A percentile compares a stretch with the other conserved stretches of the same genome.
Conservation (phyloP, 2,888 invertebrate species). For the Phymatocera aterrima region DNA sequence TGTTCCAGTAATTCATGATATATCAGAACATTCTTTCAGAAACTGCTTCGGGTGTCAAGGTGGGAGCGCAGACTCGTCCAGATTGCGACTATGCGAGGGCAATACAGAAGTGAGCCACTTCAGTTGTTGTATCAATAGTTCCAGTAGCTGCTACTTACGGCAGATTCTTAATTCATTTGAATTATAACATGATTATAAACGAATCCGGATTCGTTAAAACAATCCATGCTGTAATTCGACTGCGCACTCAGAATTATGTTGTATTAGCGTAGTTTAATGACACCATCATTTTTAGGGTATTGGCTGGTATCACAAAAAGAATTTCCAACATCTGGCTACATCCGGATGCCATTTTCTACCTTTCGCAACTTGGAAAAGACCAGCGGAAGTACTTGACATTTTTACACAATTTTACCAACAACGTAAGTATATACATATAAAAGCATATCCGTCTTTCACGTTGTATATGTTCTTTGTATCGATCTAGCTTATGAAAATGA, state of each 20-base stretch:
- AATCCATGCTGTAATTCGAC: no score
- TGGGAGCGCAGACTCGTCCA: no score
- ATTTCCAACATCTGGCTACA: slow-evolving; percentile 49
- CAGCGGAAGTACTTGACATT: slow-evolving; percentile 69
- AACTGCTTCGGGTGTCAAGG: neutral
- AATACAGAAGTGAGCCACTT: neutral
- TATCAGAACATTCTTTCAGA: neutral
- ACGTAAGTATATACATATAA: neutral
- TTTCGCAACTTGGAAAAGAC: slow-evolving; percentile 69
- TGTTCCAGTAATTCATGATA: no score
- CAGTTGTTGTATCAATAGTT: no score
- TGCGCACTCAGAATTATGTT: neutral
- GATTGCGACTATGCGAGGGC: neutral
- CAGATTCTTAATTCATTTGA: no score
- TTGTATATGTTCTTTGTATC: no score
- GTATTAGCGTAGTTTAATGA: no score
- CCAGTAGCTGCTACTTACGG: no score
- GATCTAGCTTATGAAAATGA: neutral
- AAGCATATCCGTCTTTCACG: neutral
- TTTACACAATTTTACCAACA: neutral
- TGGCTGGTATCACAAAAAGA: slow-evolving; percentile 44
- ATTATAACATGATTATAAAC: no score
- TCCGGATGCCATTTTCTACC: slow-evolving; percentile 44
- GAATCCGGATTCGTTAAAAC: no score
- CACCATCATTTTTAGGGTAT: slow-evolving; percentile 18